Evolutionary conservation across 2,797 vertebrate species (phyloP).

Genomic region (Argya squamiceps): DNA sequence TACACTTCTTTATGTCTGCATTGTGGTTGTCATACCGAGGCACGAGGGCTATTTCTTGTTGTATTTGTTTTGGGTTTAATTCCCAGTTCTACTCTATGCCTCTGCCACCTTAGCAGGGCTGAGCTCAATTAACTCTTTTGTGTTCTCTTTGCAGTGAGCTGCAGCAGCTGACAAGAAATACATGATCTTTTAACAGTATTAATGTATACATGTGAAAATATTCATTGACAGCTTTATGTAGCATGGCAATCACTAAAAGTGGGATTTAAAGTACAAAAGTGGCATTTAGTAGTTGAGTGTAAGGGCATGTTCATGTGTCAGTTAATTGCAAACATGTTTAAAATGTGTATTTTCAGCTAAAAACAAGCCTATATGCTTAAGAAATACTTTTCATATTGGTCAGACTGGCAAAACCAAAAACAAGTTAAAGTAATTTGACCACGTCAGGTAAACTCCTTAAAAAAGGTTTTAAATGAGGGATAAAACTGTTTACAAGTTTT

Average conservation of each 20-base stretch:
- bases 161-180: conserved; percentile 74
- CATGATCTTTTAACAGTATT: conserved; percentile 79
- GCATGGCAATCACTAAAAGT: not conserved
- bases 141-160: conserved; percentile 76
- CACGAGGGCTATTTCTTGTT: conserved; percentile 27
- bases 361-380: not conserved
- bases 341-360: not conserved
- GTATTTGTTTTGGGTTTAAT: conserved; percentile 64
- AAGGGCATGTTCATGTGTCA: not conserved
- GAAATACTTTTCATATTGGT: not conserved
- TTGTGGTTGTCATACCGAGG: not conserved
- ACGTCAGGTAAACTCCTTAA: conserved; percentile 39
- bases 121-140: conserved; percentile 88
- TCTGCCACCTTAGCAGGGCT: conserved; percentile 82
- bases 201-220: conserved; percentile 72
- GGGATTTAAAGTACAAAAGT: conserved; percentile 34
- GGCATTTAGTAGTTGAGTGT: not conserved
- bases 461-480: conserved; percentile 43
- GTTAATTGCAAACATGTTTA: not conserved
- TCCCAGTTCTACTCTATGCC: conserved; percentile 48
- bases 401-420: conserved; percentile 13
- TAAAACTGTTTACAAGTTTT: conserved; percentile 71
- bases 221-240: conserved; percentile 77
- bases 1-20: conserved; percentile 45
- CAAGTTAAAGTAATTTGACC: not conserved